Conservation (phyloP, 1,140 invertebrate species). For the Macrocentrus cingulum region DNA sequence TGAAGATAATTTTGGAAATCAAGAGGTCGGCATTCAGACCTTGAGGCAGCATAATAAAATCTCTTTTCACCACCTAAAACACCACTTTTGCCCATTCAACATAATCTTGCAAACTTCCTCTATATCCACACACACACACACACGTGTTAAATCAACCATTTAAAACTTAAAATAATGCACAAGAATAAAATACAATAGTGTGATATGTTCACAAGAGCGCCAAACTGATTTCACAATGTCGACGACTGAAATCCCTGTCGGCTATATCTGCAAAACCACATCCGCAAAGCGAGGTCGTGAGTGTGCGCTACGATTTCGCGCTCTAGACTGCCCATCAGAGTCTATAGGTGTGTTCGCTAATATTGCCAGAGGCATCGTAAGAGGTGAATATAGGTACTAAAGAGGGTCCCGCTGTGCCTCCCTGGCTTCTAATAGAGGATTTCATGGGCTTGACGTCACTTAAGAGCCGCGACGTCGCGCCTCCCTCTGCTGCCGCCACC, state of each 20-base stretch:
- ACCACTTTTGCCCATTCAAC: too few species aligned
- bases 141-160: too few species aligned
- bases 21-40: not conserved
- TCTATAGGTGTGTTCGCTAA: not conserved
- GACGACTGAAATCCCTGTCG: not conserved
- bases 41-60: not conserved
- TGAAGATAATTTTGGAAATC: constrained; percentile 12
- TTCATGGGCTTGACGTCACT: constrained; percentile 24
- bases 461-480: constrained; percentile 17
- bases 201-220: too few species aligned
- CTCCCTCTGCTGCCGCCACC: not conserved
- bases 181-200: too few species aligned
- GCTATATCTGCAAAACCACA: constrained; percentile 8
- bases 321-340: constrained; percentile 1
- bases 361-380: not conserved
- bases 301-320: constrained; percentile 3
- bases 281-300: constrained; percentile 17
- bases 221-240: constrained; percentile 9
- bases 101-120: too few species aligned
- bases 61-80: not conserved
- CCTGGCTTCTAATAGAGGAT: constrained; percentile 24
- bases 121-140: too few species aligned
- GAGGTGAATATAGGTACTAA: not conserved
- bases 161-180: too few species aligned
- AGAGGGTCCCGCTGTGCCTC: not conserved